Conservation (phyloP, 2,888 invertebrate genomes). For the Orthonevra nobilis region DNA sequence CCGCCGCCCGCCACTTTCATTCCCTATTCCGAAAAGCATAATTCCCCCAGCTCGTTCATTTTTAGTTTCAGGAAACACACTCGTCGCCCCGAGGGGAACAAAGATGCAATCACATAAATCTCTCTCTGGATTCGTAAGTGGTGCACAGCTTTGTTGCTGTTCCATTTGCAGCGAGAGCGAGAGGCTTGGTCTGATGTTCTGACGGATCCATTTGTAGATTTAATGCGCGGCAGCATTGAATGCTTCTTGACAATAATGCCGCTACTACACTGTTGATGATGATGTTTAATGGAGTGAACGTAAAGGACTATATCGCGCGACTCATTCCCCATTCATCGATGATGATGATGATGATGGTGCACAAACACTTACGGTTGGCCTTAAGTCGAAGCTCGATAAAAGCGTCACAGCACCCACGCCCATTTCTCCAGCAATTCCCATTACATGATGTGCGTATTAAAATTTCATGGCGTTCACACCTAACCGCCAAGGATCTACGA, state of each 20-base stretch:
- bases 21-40: no score
- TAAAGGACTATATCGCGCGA: slow-evolving; percentile 39
- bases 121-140: slow-evolving; percentile 66
- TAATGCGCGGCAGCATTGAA: slow-evolving; percentile 33
- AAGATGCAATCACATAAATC: slow-evolving; percentile 69
- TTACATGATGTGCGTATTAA: slow-evolving; percentile 59
- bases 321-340: slow-evolving; percentile 32
- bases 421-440: slow-evolving; percentile 33
- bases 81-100: slow-evolving; percentile 34
- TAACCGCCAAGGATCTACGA: slow-evolving; percentile 29
- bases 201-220: slow-evolving; percentile 55
- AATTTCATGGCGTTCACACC: slow-evolving; percentile 60
- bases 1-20: background rate
- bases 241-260: slow-evolving; percentile 1
- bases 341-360: slow-evolving; percentile 25
- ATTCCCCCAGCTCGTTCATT: background rate
- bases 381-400: slow-evolving; percentile 29
- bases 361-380: slow-evolving; percentile 51
- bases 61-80: background rate
- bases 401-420: no score
- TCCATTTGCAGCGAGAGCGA: no score
- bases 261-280: slow-evolving; percentile 16
- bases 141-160: slow-evolving; percentile 36
- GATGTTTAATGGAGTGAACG: slow-evolving; percentile 64
- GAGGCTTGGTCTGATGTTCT: no score